A percentile compares a stretch with the other conserved stretches of the same genome.
These are phyloP conservation scores for Calosoma granatense DNA, from an alignment of 1,140 invertebrate genomes.

Conservation along the genomic window DNA sequence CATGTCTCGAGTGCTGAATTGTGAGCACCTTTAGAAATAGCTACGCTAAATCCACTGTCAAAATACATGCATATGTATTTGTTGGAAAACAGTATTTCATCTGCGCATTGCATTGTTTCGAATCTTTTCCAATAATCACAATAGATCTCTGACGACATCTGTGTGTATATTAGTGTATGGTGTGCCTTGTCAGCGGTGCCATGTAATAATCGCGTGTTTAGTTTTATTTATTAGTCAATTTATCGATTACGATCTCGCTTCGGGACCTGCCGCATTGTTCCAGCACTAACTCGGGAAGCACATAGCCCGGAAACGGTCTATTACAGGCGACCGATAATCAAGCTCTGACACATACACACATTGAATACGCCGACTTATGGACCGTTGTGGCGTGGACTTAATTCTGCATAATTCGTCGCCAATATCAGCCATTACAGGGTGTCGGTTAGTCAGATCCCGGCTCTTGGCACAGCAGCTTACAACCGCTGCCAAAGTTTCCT, in stretches of 20 bases:
- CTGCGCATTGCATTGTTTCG: too few relatives aligned
- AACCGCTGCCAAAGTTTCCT: not conserved
- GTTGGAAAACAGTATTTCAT: too few relatives aligned
- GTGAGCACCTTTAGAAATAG: too few relatives aligned
- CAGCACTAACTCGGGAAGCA: not conserved
- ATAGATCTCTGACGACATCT: too few relatives aligned
- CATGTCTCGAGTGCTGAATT: too few relatives aligned
- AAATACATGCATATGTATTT: too few relatives aligned
- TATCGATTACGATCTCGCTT: not conserved
- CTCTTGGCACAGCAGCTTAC: not conserved
- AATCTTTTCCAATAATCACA: too few relatives aligned
- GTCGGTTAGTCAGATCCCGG: not conserved
- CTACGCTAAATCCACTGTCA: too few relatives aligned
- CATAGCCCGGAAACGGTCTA: too few relatives aligned
- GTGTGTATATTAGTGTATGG: too few relatives aligned
- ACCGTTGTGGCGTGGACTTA: constrained; percentile 1
- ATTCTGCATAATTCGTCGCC: not conserved
- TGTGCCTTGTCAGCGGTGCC: too few relatives aligned
- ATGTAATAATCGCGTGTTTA: not conserved
- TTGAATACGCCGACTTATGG: not conserved
- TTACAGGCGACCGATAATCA: not conserved
- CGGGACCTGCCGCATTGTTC: not conserved
- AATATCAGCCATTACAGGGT: not conserved
- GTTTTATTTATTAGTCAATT: not conserved
- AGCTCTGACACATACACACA: not conserved